phyloP scores from a whole-genome alignment of 1,140 invertebrate genomes.

The Cydia fagiglandana region DNA sequence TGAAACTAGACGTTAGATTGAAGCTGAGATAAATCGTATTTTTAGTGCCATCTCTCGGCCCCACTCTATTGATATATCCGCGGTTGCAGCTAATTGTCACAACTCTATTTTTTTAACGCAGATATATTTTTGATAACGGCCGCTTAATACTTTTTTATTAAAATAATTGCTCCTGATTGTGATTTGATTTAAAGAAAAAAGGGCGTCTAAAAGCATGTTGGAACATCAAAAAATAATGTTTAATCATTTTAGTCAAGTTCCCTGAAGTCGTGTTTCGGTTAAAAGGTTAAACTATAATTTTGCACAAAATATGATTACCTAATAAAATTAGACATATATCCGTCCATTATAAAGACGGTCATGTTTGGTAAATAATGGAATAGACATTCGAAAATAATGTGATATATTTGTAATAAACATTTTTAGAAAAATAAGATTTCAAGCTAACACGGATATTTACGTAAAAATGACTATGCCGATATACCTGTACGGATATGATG shows the following conservation, averaged over 20 bases:
- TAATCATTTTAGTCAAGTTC: too few relatives aligned
- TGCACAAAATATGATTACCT: background rate
- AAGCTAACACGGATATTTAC: too few relatives aligned
- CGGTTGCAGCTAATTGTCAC: background rate
- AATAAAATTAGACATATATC: background rate
- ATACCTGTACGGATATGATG: too few relatives aligned
- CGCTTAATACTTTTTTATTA: background rate
- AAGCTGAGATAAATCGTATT: background rate
- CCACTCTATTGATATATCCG: background rate
- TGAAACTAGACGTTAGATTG: background rate
- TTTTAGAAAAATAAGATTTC: too few relatives aligned
- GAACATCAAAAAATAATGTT: too few relatives aligned
- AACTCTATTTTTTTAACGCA: background rate
- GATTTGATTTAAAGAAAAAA: background rate
- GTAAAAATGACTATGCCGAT: too few relatives aligned
- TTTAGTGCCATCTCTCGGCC: slow-evolving; percentile 9
- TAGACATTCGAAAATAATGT: too few relatives aligned
- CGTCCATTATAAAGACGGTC: background rate
- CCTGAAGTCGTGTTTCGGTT: background rate
- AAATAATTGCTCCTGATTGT: slow-evolving; percentile 1
- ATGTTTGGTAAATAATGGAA: background rate
- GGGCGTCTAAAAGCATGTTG: too few relatives aligned
- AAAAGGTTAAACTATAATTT: background rate
- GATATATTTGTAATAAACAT: too few relatives aligned
- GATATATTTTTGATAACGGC: background rate